Conservation (phyloP, 2,113 vertebrate species). For the Lynx canadensis region DNA sequence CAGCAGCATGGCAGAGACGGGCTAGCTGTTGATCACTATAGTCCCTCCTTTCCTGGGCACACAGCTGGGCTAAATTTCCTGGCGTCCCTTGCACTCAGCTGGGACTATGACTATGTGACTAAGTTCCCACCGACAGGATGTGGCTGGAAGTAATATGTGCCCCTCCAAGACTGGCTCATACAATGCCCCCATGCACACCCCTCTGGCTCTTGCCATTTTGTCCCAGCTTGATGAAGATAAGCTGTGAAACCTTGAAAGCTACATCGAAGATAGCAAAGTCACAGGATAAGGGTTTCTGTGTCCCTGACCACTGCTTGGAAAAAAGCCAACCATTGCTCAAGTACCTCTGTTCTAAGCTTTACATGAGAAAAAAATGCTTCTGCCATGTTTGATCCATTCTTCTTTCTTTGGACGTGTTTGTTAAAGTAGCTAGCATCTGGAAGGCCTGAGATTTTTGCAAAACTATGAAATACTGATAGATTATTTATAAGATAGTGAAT, state of each 20-base stretch:
- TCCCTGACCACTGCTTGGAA: not conserved
- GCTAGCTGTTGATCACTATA: not conserved
- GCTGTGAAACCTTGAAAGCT: not conserved
- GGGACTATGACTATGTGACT: not conserved
- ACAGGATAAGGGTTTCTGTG: not conserved
- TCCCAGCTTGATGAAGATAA: not conserved
- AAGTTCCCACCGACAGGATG: not conserved
- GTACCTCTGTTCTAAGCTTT: not conserved
- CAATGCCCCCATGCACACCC: not conserved
- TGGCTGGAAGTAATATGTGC: not conserved
- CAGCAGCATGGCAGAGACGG: not conserved
- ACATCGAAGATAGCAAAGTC: not conserved
- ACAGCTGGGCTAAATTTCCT: not conserved
- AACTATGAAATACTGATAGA: not conserved
- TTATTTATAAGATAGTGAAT: slow-evolving; percentile 18
- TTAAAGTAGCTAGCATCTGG: not conserved
- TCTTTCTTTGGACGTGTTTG: not conserved
- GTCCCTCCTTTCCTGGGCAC: not conserved
- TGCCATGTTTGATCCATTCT: not conserved
- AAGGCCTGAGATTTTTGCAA: not conserved
- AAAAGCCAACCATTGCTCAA: not conserved
- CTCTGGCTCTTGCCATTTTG: not conserved
- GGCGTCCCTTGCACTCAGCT: not conserved
- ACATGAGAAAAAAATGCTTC: not conserved
- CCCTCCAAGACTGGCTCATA: not conserved